Evolutionary conservation across 2,797 vertebrate species (phyloP), one percentile per base, ranked within the genome.

Genomic region (Fringilla coelebs): DNA sequence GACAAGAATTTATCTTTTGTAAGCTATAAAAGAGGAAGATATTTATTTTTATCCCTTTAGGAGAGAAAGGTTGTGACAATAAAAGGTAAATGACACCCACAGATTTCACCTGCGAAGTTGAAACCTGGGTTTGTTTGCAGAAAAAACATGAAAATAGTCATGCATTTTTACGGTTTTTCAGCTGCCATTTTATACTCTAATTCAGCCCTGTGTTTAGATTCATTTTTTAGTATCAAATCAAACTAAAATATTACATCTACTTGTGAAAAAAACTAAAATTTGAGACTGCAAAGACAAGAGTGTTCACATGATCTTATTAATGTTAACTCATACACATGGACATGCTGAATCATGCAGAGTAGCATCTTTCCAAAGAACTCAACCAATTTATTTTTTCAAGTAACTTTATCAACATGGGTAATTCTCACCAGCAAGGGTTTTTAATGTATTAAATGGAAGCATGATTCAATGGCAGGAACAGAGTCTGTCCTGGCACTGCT

Each of bases 1-100:
- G 89, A 87, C 60, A 92, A 85, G 73, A 73, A 89, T 89, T 95
- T 41, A 88, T 87, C 94, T 92, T 79, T 89, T 76, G 57, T 70
- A 67, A 26, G 36, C 31, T 67, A 48, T 70, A 77, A 90, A 84
- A 70, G 25, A 81, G 31, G 43, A 88, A 88, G 65, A 86, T 32
- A 62, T 55, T 94, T 90, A 90, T 76, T 93, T 55, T 48, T 24
- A 31, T 76, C 92, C 67, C 32, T 85, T 24, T 51, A 70, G 22
- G 5, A 32, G 43, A 88, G 9, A 6, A 7, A 81, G 38, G 14
- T 51, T 81, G 25, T 65, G 31, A 81, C 70, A 90, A 90, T 41
- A 80, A 78, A 94, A 83, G 41, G 70, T 80, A 91, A 96, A 88
- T 12, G 20, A 86, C 58, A 78, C 11, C 8, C 49, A 91, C 9